phyloP scores from a whole-genome alignment of 2,888 invertebrate genomes.

The Pollenia griseotomentosa region DNA sequence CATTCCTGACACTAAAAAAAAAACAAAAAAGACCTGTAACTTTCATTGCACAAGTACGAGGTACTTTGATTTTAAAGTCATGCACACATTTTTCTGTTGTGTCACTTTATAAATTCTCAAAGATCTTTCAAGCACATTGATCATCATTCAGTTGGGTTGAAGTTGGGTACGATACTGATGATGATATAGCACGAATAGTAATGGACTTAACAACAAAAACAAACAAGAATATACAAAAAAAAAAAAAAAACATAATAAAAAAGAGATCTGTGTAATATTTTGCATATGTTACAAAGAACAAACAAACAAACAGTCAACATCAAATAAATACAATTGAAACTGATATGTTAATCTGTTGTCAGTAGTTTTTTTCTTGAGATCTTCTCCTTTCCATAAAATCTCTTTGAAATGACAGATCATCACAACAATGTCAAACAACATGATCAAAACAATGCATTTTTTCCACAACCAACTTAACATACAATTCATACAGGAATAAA shows the following conservation, averaged over 20 bases:
- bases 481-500: constrained; percentile 37
- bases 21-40: constrained; percentile 54
- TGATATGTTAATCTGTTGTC: constrained; percentile 83
- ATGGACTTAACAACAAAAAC: constrained; percentile 48
- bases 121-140: constrained; percentile 64
- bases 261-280: constrained; percentile 68
- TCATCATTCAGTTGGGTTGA: constrained; percentile 44
- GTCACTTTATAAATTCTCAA: constrained; percentile 82
- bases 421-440: constrained; percentile 69
- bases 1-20: constrained; percentile 33
- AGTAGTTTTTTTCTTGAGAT: constrained; percentile 68
- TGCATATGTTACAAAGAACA: constrained; percentile 64
- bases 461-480: constrained; percentile 30
- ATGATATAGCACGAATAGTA: constrained; percentile 53
- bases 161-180: constrained; percentile 23
- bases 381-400: constrained; percentile 49
- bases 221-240: background rate
- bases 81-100: constrained; percentile 72
- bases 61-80: constrained; percentile 51
- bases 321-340: constrained; percentile 76
- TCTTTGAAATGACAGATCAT: constrained; percentile 69
- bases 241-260: background rate
- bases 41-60: constrained; percentile 40
- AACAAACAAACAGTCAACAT: constrained; percentile 57
- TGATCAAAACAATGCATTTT: constrained; percentile 69